Conservation (phyloP, 2,888 invertebrate genomes). For the Drepana falcataria region DNA sequence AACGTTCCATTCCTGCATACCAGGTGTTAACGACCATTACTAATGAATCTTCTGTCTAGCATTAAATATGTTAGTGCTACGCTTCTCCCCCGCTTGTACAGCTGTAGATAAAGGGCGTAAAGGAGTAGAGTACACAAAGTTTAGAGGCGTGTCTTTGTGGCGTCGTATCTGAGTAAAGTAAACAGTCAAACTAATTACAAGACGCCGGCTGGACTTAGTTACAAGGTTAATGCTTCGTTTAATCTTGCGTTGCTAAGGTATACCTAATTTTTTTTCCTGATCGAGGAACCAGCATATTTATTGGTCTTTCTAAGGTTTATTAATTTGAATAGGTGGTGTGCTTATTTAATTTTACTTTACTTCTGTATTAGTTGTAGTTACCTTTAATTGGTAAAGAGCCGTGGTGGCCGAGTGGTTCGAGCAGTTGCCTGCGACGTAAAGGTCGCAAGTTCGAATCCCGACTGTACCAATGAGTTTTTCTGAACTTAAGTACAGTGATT, state of each 20-base stretch:
- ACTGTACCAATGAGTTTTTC: no score
- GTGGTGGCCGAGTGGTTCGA: no score
- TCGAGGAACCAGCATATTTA: not conserved
- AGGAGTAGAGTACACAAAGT: slow-evolving; percentile 11
- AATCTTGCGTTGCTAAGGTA: slow-evolving; percentile 5
- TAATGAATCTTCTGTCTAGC: no score
- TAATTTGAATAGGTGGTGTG: not conserved
- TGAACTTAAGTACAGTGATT: no score
- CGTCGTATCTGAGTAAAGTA: slow-evolving; percentile 24
- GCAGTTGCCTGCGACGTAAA: no score
- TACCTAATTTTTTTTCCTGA: not conserved
- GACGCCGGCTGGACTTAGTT: slow-evolving; percentile 32
- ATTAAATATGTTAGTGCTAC: not conserved
- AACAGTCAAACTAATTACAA: slow-evolving; percentile 55
- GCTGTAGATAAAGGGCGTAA: slow-evolving; percentile 2
- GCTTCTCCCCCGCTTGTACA: not conserved
- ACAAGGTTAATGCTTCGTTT: slow-evolving; percentile 38
- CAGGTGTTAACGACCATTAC: no score
- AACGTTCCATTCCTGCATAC: no score
- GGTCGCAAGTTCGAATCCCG: no score
- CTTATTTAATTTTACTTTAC: no score
- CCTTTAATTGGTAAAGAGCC: no score
- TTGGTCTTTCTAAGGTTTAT: not conserved
- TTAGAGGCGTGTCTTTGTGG: slow-evolving; percentile 14
- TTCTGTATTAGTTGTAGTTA: no score